Percentiles rank a stretch among this genome's conserved stretches.
Evolutionary conservation across 30 jellyfish, hydroid and myxozoan genomes (phyloP).

Genomic region (Catostylus mosaicus): DNA sequence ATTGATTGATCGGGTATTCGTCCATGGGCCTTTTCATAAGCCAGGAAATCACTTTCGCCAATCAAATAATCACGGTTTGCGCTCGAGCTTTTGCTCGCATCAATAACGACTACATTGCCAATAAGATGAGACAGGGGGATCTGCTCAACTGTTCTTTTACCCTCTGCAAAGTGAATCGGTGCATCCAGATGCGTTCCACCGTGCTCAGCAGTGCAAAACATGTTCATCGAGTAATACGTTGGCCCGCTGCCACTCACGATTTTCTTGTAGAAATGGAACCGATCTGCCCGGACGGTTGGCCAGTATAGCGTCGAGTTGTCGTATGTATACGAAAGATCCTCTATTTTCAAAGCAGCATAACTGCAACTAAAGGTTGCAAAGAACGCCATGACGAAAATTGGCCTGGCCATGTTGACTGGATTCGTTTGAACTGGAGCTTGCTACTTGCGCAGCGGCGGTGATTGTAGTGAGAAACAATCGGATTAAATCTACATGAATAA

Average conservation of each 20-base stretch:
- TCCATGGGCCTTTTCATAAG: slow-evolving; percentile 68
- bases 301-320: slow-evolving; percentile 63
- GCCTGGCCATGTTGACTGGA: not conserved
- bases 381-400: too few species aligned
- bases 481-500: too few species aligned
- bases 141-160: slow-evolving; percentile 47
- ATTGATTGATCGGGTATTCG: slow-evolving; percentile 32
- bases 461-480: too few species aligned
- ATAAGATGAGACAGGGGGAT: slow-evolving; percentile 48
- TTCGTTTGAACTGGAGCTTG: not conserved
- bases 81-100: slow-evolving; percentile 29
- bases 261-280: slow-evolving; percentile 50
- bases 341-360: slow-evolving; percentile 3
- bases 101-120: slow-evolving; percentile 46
- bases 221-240: slow-evolving; percentile 42
- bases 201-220: slow-evolving; percentile 85
- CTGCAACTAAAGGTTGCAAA: not conserved
- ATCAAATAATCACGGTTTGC: slow-evolving; percentile 46
- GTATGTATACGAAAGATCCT: slow-evolving; percentile 64
- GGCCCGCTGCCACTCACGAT: slow-evolving; percentile 11
- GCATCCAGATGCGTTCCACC: slow-evolving; percentile 97
- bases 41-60: slow-evolving; percentile 52
- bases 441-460: too few species aligned
- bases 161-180: slow-evolving; percentile 82
- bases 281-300: slow-evolving; percentile 61